These are phyloP conservation scores for Holothuria leucospilota DNA, from an alignment of 53 echinoderm and acorn worm species.

Conservation along the genomic window DNA sequence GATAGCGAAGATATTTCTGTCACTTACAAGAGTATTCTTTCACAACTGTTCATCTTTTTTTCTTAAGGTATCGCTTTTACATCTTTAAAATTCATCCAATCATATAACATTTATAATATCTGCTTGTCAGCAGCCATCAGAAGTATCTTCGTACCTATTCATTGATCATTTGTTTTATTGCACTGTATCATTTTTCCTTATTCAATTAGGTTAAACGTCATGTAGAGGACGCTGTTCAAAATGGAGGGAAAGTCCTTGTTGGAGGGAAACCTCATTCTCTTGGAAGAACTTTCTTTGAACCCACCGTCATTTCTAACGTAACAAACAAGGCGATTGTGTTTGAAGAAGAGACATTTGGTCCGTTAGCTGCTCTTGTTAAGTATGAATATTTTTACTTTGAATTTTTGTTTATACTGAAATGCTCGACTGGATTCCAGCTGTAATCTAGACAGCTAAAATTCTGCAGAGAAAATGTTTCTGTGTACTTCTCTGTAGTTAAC, in stretches of 20 bases:
- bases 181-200: background rate
- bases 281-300: conserved; percentile 58
- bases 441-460: too few relatives aligned
- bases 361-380: conserved; percentile 11
- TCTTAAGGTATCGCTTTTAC: too few relatives aligned
- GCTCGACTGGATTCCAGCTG: too few relatives aligned
- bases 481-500: too few relatives aligned
- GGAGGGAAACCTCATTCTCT: conserved; percentile 53
- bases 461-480: too few relatives aligned
- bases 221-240: conserved; percentile 29
- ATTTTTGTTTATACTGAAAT: too few relatives aligned
- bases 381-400: background rate
- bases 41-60: too few relatives aligned
- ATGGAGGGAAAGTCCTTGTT: conserved; percentile 38
- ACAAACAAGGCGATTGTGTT: conserved; percentile 23
- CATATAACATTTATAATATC: too few relatives aligned
- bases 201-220: conserved; percentile 35
- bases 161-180: background rate
- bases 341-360: conserved; percentile 57
- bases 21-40: too few relatives aligned
- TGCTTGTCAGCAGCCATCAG: too few relatives aligned
- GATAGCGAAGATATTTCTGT: too few relatives aligned
- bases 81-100: too few relatives aligned
- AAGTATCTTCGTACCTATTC: background rate
- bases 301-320: conserved; percentile 45